Evolutionary conservation across 2,797 vertebrate genomes (phyloP), one percentile per base, ranked within the genome.

Genomic region (Lepus oiostolus): DNA sequence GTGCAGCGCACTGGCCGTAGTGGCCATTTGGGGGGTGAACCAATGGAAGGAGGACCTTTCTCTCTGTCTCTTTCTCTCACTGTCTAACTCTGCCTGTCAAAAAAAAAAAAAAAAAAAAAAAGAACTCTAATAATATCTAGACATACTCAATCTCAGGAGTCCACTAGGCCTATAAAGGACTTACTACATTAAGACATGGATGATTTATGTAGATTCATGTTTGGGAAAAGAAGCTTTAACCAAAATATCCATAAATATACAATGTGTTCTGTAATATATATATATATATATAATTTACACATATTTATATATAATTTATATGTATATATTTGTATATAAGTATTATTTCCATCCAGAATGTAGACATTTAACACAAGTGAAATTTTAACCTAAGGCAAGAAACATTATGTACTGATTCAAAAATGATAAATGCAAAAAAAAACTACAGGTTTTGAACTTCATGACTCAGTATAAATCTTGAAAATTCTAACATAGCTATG

Each of bases 341-440:
- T 42, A 35, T 1, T 75, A 4, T 54, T 86, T 79, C 67, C 17
- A 47, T 52, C 16, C 52, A 72, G 5, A 80, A 7, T 13, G 30
- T 17, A 83, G 24, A 4, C 11, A 8, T 21, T 79, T 76, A 88
- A 4, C 19, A 60, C 83, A 89, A 68, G 35, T 24, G 30, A 90
- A 21, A 38, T n/a, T 0, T 82, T 63, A 72, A 79, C 26, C 19
- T 89, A 35, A 88, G 47, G 30, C 71, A 52, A 81, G 4, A 90
- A 82, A 42, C 24, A 32, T 30, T 68, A 62, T 21, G 7, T 2
- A 77, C 63, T 35, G 24, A 5, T 42, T 38, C 11, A 75, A 52
- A 42, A 28, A 62, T 65, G 35, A 60, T 70, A n/a, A 90, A 47
- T 63, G 47, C 16, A 95, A 85, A 93, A 85, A 93, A 32, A 22